A percentile compares a stretch with the other conserved stretches of the same genome.
phyloP scores from a whole-genome alignment of 1,140 invertebrate species.

The Euura lappo region DNA sequence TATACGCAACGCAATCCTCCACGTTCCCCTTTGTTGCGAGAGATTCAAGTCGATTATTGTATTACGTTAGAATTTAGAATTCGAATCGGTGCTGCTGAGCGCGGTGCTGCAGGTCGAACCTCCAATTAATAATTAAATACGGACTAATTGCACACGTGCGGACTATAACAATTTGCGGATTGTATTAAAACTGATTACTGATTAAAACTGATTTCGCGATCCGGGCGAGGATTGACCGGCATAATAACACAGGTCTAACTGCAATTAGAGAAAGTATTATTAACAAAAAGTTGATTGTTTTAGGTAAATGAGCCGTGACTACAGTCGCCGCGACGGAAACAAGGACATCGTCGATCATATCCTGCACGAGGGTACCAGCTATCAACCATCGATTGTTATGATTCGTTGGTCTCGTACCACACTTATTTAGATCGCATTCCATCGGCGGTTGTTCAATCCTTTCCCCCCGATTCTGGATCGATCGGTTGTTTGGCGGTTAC shows the following conservation, averaged over 20 bases:
- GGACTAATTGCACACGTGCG: neutral
- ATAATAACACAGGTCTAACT: too few relatives aligned
- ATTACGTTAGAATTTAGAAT: neutral
- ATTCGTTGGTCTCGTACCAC: neutral
- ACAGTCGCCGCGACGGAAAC: too few relatives aligned
- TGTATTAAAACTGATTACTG: too few relatives aligned
- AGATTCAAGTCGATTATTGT: neutral
- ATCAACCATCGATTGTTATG: neutral
- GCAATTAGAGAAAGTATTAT: too few relatives aligned
- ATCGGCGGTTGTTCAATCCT: neutral
- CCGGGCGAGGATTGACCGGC: too few relatives aligned
- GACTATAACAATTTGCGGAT: too few relatives aligned
- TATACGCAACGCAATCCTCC: slow-evolving; percentile 4
- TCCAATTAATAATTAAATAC: neutral
- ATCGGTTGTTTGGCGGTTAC: neutral
- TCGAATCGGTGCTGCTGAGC: neutral
- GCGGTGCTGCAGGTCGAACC: neutral
- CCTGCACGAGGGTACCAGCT: neutral
- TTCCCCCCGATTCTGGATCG: neutral
- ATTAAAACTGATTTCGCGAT: too few relatives aligned
- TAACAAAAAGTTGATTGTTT: too few relatives aligned
- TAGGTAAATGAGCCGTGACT: too few relatives aligned
- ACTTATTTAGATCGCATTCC: neutral
- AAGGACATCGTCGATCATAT: neutral
- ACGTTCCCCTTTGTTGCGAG: neutral